Percentiles rank a stretch among this genome's conserved stretches.
Evolutionary conservation across 2,888 invertebrate genomes (phyloP).

Genomic region (Drosophila picticornis): DNA sequence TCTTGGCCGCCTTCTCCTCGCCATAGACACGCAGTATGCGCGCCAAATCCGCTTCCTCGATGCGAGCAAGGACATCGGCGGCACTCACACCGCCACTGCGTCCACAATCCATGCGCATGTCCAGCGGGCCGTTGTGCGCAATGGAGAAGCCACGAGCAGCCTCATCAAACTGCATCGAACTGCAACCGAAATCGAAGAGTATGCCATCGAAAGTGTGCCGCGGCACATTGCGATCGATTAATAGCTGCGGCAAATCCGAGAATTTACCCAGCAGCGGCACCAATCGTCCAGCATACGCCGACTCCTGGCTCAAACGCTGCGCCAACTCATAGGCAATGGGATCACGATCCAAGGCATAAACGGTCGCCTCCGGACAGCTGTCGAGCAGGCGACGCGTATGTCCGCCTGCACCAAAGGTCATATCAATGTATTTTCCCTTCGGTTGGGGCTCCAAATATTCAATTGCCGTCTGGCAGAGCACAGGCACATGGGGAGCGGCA

Average conservation of each 20-base stretch:
- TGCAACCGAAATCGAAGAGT: slow-evolving; percentile 96
- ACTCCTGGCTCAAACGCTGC: slow-evolving; percentile 86
- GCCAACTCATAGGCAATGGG: slow-evolving; percentile 91
- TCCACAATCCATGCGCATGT: slow-evolving; percentile 97
- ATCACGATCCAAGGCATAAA: slow-evolving; percentile 95
- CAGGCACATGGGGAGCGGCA: slow-evolving; percentile 89
- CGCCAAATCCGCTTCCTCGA: slow-evolving; percentile 91
- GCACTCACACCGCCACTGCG: slow-evolving; percentile 91
- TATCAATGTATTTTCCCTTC: slow-evolving; percentile 91
- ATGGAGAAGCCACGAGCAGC: slow-evolving; percentile 94
- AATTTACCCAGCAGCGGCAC: slow-evolving; percentile 94
- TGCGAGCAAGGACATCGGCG: slow-evolving; percentile 93
- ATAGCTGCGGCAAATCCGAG: slow-evolving; percentile 91
- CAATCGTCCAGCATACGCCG: slow-evolving; percentile 89
- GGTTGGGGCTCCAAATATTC: slow-evolving; percentile 88
- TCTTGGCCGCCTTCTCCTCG: slow-evolving; percentile 94
- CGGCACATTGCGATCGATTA: slow-evolving; percentile 87
- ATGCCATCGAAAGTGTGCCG: slow-evolving; percentile 93
- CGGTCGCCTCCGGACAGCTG: slow-evolving; percentile 87
- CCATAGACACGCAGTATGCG: slow-evolving; percentile 96
- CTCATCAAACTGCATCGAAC: slow-evolving; percentile 97
- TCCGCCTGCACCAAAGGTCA: slow-evolving; percentile 98
- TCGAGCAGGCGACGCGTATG: slow-evolving; percentile 92
- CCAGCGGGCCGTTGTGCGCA: slow-evolving; percentile 93
- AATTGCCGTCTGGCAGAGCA: slow-evolving; percentile 90